Percentiles rank a stretch among this genome's conserved stretches.
Conservation (phyloP, 2,113 vertebrate genomes). For the Pimephales promelas region DNA sequence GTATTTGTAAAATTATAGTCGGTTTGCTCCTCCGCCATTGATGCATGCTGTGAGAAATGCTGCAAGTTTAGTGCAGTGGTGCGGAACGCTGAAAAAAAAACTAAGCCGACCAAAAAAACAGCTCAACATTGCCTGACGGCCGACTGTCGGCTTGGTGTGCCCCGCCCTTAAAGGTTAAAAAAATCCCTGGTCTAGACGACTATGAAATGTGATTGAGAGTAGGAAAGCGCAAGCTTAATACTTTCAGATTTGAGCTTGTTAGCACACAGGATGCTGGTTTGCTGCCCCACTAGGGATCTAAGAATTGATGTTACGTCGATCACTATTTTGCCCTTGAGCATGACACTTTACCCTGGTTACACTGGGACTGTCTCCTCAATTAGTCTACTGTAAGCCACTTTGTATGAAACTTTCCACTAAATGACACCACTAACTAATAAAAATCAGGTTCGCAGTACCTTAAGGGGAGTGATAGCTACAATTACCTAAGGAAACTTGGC, state of each 20-base stretch:
- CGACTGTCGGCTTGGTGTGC: too few relatives aligned
- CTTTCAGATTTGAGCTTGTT: constrained; percentile 5
- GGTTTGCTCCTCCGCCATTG: too few relatives aligned
- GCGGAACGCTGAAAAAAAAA: too few relatives aligned
- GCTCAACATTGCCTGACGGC: too few relatives aligned
- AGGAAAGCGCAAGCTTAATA: background rate
- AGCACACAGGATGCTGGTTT: background rate
- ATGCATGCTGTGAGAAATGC: too few relatives aligned
- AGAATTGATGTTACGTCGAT: background rate
- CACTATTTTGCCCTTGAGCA: constrained; percentile 6
- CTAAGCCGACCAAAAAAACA: too few relatives aligned
- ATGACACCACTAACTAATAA: constrained; percentile 24
- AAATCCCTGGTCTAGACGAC: background rate
- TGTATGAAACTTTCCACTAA: background rate
- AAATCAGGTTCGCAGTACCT: background rate
- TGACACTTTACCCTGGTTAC: background rate
- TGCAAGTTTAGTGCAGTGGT: too few relatives aligned
- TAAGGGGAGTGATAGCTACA: constrained; percentile 16
- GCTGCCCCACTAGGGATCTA: background rate
- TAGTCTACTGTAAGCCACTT: constrained; percentile 33
- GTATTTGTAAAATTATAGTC: too few relatives aligned
- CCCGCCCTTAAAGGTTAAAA: background rate
- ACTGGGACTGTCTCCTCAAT: constrained; percentile 1
- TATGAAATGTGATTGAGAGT: background rate
- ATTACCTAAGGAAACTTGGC: constrained; percentile 40